These are phyloP conservation scores for Platyscapa corneri DNA, from an alignment of 1,140 invertebrate genomes.

Conservation along the genomic window DNA sequence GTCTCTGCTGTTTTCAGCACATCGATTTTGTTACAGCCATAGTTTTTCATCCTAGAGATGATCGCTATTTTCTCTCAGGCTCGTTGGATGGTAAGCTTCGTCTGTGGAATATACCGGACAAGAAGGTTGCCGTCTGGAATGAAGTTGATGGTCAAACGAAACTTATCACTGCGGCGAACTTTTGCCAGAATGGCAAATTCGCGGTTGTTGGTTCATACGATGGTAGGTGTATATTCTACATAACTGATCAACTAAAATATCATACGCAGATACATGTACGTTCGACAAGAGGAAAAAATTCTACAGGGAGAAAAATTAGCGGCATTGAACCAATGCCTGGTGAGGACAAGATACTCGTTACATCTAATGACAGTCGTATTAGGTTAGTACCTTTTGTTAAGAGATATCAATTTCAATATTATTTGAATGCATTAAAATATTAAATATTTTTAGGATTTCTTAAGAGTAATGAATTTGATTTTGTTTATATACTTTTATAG, in stretches of 20 bases:
- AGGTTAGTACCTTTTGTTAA: constrained; percentile 67
- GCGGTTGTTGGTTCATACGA: constrained; percentile 99
- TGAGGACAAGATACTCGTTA: constrained; percentile 97
- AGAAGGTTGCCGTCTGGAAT: constrained; percentile 98
- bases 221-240: constrained; percentile 98
- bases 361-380: constrained; percentile 98
- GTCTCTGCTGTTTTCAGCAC: constrained; percentile 98
- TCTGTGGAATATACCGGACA: constrained; percentile 99
- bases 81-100: constrained; percentile 97
- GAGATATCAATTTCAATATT: neutral
- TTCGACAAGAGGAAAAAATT: constrained; percentile 95
- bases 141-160: constrained; percentile 95
- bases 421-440: too few relatives aligned
- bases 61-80: constrained; percentile 95
- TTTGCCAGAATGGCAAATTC: constrained; percentile 98
- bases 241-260: constrained; percentile 97
- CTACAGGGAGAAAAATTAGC: constrained; percentile 95
- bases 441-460: too few relatives aligned
- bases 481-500: too few relatives aligned
- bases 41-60: constrained; percentile 97
- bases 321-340: constrained; percentile 98
- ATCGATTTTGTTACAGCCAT: constrained; percentile 99
- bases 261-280: constrained; percentile 98
- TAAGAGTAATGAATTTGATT: too few relatives aligned
- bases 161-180: constrained; percentile 97